These are phyloP conservation scores for Elaphurus davidianus DNA, from an alignment of 2,113 vertebrate genomes.

Conservation along the genomic window DNA sequence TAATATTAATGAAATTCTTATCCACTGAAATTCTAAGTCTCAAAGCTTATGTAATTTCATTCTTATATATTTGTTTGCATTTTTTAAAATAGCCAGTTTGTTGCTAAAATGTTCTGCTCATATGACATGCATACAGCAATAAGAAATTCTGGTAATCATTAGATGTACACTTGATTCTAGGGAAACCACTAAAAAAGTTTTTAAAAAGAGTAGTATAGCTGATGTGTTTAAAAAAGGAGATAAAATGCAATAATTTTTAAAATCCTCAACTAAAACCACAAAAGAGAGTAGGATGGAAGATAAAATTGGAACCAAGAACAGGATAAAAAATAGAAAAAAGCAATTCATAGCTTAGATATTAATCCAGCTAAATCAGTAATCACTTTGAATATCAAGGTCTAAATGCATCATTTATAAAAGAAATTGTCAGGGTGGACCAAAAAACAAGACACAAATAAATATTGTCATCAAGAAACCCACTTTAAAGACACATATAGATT, in stretches of 20 bases:
- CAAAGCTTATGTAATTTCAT: neutral
- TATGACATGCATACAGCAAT: neutral
- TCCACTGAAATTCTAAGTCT: neutral
- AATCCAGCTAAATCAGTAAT: neutral
- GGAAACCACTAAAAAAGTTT: neutral
- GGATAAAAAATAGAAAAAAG: neutral
- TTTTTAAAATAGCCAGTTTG: neutral
- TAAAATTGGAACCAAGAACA: neutral
- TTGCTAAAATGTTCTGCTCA: neutral
- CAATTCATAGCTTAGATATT: neutral
- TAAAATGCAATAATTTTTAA: neutral
- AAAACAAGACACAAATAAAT: neutral
- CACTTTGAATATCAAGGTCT: neutral
- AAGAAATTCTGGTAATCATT: neutral
- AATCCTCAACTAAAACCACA: neutral
- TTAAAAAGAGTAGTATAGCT: neutral
- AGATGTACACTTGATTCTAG: neutral
- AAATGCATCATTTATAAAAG: neutral
- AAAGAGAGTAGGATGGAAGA: neutral
- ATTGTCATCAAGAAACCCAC: neutral
- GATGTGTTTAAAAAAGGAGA: neutral
- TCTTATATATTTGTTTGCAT: neutral
- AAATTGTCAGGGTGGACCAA: neutral
- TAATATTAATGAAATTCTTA: neutral
- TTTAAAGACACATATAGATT: neutral